Base-by-base conservation (phyloP, 37 sponge, comb jelly and placozoan species). In the Cliona cf. orientalis region DNA sequence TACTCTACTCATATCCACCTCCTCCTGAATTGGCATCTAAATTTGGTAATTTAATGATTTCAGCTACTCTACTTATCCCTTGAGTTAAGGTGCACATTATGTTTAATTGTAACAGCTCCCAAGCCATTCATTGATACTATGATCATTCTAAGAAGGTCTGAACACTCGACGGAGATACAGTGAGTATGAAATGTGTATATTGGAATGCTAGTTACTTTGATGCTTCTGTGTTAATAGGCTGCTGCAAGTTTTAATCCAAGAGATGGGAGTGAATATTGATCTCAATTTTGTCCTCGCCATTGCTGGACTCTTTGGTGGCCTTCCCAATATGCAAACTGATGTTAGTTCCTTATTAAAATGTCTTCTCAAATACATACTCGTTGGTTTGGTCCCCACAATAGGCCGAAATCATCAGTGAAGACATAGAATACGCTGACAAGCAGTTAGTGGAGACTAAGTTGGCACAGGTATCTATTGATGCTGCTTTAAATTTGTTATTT, bases 221-320 rank as follows among this genome's bases (percentile, higher is more conserved):
- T 23, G 9, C 12, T 58, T 55, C 58, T 74, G 36, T 40, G 43
- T 3, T 43, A 21, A 38, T 39, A 75, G 76, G 57, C 41, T 75
- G 38, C 35, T 97, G 6, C 78, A 91, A 43, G 77, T 94, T 26
- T 76, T 97, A 37, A 57, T 97, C 19, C 97, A 97, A 35, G 89
- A 94, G 61, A 74, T 97, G 68, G 87, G 88, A 22, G 58, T 94
- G 60, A 83, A 83, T n/a, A 72, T 97, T 36, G 97, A 97, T 65
- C 79, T 91, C 64, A 84, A 80, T 3, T 94, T 94, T 42, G 53
- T 97, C 26, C 23, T 86, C 64, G 87, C 79, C 26, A 45, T 91
- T 14, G 23, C 72, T 19, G 45, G 76, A 32, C 74, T 97, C 14
- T 86, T 97, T 26, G 66, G 80, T 36, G 64, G 42, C 41, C 23